These are phyloP conservation scores for Aproaerema taeniolella DNA, from an alignment of 2,888 invertebrate species.

Conservation along the genomic window DNA sequence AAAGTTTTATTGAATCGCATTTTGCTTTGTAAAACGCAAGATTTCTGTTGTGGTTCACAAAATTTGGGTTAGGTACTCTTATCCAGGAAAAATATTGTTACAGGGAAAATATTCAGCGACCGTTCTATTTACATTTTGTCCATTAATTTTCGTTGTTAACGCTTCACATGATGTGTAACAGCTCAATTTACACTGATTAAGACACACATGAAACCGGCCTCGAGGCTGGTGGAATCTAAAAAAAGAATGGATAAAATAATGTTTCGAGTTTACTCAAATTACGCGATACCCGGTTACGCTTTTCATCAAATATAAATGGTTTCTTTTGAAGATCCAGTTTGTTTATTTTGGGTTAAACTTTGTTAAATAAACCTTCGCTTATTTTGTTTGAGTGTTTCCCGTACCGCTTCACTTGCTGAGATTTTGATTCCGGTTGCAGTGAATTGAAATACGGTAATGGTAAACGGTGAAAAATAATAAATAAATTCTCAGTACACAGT, in stretches of 20 bases:
- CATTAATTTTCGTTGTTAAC: constrained; percentile 11
- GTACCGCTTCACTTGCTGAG: neutral
- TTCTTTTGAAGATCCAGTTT: constrained; percentile 19
- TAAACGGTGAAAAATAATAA: no score
- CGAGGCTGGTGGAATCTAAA: neutral
- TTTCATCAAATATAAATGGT: constrained; percentile 19
- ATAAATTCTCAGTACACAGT: no score
- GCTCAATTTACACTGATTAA: constrained; percentile 13
- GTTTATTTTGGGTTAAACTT: constrained; percentile 19
- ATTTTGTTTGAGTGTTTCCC: constrained; percentile 24
- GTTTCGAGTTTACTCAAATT: constrained; percentile 12
- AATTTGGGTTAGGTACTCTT: no score
- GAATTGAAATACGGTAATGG: no score
- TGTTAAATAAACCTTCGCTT: constrained; percentile 34
- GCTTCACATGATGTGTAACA: constrained; percentile 2
- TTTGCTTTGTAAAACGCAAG: no score
- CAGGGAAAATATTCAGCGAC: neutral
- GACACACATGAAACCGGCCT: neutral
- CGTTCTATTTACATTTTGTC: constrained; percentile 1
- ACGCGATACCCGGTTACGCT: constrained; percentile 14
- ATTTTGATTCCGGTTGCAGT: neutral
- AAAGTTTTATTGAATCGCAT: no score
- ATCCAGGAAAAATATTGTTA: neutral
- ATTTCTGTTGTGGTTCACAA: no score
- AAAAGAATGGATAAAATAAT: constrained; percentile 9